These are phyloP conservation scores for Terrapene triunguis DNA, from an alignment of 2,113 vertebrate species.

Conservation along the genomic window DNA sequence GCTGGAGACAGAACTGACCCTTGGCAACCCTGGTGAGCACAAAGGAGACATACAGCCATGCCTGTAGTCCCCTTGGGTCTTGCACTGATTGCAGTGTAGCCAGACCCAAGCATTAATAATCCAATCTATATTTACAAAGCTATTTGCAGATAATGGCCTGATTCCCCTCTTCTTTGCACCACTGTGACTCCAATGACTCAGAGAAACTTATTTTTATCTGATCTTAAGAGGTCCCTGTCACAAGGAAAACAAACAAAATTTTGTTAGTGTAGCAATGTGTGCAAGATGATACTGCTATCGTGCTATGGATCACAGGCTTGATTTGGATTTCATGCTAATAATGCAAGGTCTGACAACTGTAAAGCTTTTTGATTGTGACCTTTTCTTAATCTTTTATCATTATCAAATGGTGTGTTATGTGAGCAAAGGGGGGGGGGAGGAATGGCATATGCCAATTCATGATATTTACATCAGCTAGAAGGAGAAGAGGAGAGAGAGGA, in stretches of 20 bases:
- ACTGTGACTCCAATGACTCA: not conserved
- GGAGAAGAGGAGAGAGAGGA: not conserved
- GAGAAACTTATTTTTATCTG: not conserved
- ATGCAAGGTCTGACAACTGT: not conserved
- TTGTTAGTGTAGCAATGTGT: not conserved
- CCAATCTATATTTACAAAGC: constrained; percentile 23
- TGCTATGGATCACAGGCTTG: not conserved
- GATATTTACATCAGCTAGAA: not conserved
- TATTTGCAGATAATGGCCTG: constrained; percentile 22
- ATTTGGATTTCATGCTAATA: not conserved
- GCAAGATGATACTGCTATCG: not conserved
- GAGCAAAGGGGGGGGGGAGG: not conserved
- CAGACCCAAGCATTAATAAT: not conserved
- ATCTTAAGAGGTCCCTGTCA: not conserved
- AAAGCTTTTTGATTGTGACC: not conserved
- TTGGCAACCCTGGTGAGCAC: not conserved
- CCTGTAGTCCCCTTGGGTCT: not conserved
- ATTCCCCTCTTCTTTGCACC: not conserved
- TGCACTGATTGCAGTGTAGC: not conserved
- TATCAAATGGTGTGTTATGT: not conserved
- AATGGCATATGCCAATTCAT: not conserved
- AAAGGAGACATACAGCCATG: not conserved
- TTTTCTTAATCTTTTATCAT: not conserved
- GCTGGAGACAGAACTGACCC: not conserved
- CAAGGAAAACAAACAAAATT: not conserved